Evolutionary conservation across 1,140 invertebrate genomes (phyloP), one percentile per base, ranked within the genome.

Genomic region (Drosophila bocki): DNA sequence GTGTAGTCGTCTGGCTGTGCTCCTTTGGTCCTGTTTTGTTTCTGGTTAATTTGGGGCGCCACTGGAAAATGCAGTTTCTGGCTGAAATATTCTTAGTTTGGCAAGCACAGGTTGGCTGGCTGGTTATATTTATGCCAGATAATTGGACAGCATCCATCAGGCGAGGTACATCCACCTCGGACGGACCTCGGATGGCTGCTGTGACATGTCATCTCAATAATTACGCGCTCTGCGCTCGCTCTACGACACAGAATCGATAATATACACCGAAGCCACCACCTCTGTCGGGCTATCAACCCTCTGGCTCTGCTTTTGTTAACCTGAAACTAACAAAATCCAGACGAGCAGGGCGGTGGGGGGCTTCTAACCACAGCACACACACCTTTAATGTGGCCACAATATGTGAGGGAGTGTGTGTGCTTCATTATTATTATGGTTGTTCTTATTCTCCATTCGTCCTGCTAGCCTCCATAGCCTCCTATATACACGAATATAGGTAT

Each of bases 371-470:
- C 82, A 74, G 35, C 65, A 78, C 44, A 56, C 77, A 79, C 85
- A 90, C 65, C 83, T 83, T 74, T 75, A 83, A 80, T 51, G 70
- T 58, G 67, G 57, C 77, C 77, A 78, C 68, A 80, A 64, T 64
- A 45, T 51, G 45, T n/a, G 32, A 56, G 58, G 6, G n/a, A 19
- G 35, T 39, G 44, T 53, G 37, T 54, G 50, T 29, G 70, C 82
- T 82, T 78, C 82, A 86, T 85, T 83, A 86, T 83, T 82, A 79
- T 82, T 74, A 72, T 80, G 75, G 82, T 62, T 80, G 72, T 84
- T 85, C 58, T 70, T 80, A 69, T 77, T 69, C 62, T 58, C 57
- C 60, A 54, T 65, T 75, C 77, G 71, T 76, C 77, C 65, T 67
- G 63, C 17, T 37, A 17, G 22, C 26, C 44, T 22, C 8, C 19